phyloP scores from a whole-genome alignment of 2,888 invertebrate genomes.

The Erebia epiphron region DNA sequence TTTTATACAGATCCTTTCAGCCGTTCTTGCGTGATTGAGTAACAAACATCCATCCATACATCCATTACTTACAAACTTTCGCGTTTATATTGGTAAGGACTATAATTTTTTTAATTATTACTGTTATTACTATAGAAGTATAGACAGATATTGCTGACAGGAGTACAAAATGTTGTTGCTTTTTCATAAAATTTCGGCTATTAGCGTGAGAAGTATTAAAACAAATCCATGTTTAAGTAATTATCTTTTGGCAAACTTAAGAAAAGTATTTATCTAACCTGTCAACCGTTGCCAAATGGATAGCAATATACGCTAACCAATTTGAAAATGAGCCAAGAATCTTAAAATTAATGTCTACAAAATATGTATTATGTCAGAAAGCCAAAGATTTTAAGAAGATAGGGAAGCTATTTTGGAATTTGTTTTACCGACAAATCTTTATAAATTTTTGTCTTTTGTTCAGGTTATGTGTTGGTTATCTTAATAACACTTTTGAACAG shows the following conservation, averaged over 20 bases:
- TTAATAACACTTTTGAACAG: too few relatives aligned
- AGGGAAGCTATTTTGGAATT: not conserved
- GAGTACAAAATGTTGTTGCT: too few relatives aligned
- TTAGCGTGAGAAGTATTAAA: not conserved
- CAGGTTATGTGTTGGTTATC: not conserved
- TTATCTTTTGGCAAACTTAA: slow-evolving; percentile 9
- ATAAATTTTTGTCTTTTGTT: not conserved
- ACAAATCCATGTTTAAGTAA: not conserved
- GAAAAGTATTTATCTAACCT: slow-evolving; percentile 36
- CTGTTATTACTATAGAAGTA: too few relatives aligned
- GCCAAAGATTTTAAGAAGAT: not conserved
- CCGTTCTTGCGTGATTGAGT: too few relatives aligned
- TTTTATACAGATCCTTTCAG: too few relatives aligned
- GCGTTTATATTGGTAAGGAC: too few relatives aligned
- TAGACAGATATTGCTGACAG: too few relatives aligned
- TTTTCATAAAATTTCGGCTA: too few relatives aligned
- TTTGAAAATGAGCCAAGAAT: slow-evolving; percentile 37
- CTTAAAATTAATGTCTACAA: slow-evolving; percentile 26
- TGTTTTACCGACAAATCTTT: not conserved
- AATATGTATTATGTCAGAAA: slow-evolving; percentile 2
- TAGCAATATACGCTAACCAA: slow-evolving; percentile 37
- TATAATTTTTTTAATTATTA: too few relatives aligned
- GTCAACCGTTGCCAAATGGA: slow-evolving; percentile 40
- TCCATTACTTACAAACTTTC: too few relatives aligned
- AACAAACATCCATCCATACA: too few relatives aligned